These are phyloP conservation scores for Heliangelus exortis DNA, from an alignment of 2,797 vertebrate genomes.

Conservation along the genomic window DNA sequence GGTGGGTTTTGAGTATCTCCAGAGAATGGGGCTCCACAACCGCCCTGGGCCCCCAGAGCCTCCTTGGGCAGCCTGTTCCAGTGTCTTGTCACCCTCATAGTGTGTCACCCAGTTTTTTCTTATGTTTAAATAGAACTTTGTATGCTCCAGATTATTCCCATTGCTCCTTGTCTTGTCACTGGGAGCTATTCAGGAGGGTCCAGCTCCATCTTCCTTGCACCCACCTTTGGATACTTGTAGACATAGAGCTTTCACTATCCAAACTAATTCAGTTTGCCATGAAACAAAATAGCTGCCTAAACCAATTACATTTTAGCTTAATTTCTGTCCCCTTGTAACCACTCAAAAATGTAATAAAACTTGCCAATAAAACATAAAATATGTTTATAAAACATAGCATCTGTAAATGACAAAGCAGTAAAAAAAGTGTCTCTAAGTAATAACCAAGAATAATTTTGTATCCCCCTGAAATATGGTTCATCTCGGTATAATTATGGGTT, in stretches of 20 bases:
- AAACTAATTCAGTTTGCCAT: not conserved
- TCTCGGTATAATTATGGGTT: not conserved
- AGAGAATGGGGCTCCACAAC: too few species aligned
- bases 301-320: not conserved
- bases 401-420: not conserved
- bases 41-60: too few species aligned
- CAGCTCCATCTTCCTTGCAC: too few species aligned
- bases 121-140: too few species aligned
- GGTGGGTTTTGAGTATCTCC: too few species aligned
- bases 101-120: too few species aligned
- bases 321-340: not conserved
- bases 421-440: not conserved
- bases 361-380: not conserved
- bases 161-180: too few species aligned
- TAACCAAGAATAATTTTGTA: not conserved
- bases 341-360: not conserved
- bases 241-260: not conserved
- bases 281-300: not conserved
- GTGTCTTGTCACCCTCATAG: too few species aligned
- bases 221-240: too few species aligned
- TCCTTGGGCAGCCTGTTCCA: too few species aligned
- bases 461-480: fast-evolving
- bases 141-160: too few species aligned
- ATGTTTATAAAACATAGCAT: not conserved
- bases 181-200: too few species aligned